Evolutionary conservation across 2,113 vertebrate genomes (phyloP).

Genomic region (Apaloderma vittatum): DNA sequence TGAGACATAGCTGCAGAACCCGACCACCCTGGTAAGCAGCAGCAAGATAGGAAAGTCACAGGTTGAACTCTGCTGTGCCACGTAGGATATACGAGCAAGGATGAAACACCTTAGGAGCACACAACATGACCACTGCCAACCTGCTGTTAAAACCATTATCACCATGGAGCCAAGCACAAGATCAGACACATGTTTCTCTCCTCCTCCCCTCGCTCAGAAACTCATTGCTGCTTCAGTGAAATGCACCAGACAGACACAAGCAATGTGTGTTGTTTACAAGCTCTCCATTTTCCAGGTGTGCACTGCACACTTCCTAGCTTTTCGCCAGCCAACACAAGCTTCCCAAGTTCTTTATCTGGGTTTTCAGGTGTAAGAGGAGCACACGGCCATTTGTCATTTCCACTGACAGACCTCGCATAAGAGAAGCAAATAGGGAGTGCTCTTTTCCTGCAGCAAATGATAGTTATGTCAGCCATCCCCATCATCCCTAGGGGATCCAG

Average conservation of each 20-base stretch:
- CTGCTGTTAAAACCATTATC: neutral
- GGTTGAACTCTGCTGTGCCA: neutral
- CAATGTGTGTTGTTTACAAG: neutral
- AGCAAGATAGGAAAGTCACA: neutral
- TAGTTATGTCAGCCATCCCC: neutral
- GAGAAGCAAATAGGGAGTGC: neutral
- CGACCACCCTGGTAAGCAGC: neutral
- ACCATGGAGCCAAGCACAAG: neutral
- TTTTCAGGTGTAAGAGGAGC: neutral
- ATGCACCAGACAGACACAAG: neutral
- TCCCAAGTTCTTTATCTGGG: neutral
- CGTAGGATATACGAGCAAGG: rapidly evolving
- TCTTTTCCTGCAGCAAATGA: neutral
- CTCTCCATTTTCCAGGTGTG: neutral
- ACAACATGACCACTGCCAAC: neutral
- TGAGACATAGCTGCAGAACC: neutral
- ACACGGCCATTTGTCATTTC: neutral
- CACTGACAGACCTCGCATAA: neutral
- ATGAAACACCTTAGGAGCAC: neutral
- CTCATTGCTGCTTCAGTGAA: neutral
- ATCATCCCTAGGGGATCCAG: neutral
- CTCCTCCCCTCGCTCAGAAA: neutral
- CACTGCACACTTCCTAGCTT: neutral
- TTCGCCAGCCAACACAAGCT: neutral
- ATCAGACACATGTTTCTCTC: neutral